Conservation (phyloP, 2,113 vertebrate species). For the Salminus brasiliensis region DNA sequence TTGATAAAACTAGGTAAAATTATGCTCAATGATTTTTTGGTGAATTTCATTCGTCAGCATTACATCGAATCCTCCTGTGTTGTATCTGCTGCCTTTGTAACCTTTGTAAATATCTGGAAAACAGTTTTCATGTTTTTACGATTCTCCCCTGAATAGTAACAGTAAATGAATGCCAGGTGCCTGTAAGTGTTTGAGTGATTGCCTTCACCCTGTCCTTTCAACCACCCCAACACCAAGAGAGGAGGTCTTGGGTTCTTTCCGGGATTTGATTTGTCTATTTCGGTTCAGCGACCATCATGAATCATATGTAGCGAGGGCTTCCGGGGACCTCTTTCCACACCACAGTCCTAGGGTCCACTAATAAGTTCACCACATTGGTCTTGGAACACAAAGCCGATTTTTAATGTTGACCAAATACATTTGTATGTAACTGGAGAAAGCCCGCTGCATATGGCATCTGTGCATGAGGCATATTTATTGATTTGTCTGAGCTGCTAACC, state of each 20-base stretch:
- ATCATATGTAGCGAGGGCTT: constrained; percentile 47
- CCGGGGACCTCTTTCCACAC: constrained; percentile 52
- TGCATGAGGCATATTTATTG: constrained; percentile 41
- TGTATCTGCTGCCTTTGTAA: background rate
- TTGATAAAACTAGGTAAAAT: background rate
- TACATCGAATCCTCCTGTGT: background rate
- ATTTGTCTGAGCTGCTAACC: constrained; percentile 48
- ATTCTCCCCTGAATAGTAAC: constrained; percentile 42
- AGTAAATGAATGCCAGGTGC: constrained; percentile 67
- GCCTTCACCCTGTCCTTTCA: constrained; percentile 46
- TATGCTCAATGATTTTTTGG: background rate
- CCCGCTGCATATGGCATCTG: constrained; percentile 38
- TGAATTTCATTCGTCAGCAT: background rate
- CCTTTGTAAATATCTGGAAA: background rate
- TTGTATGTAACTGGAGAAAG: constrained; percentile 59
- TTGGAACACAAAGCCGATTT: constrained; percentile 38
- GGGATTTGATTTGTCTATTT: constrained; percentile 46
- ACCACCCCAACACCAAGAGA: constrained; percentile 64
- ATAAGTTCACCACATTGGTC: constrained; percentile 56
- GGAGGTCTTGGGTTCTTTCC: constrained; percentile 49
- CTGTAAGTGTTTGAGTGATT: constrained; percentile 56
- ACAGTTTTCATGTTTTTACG: constrained; percentile 55
- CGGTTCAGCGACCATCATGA: constrained; percentile 56
- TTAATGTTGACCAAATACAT: constrained; percentile 57
- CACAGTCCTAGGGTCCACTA: constrained; percentile 31